A percentile compares a stretch with the other conserved stretches of the same genome.
Conservation (phyloP, 2,113 vertebrate species). For the Alaudala cheleensis region DNA sequence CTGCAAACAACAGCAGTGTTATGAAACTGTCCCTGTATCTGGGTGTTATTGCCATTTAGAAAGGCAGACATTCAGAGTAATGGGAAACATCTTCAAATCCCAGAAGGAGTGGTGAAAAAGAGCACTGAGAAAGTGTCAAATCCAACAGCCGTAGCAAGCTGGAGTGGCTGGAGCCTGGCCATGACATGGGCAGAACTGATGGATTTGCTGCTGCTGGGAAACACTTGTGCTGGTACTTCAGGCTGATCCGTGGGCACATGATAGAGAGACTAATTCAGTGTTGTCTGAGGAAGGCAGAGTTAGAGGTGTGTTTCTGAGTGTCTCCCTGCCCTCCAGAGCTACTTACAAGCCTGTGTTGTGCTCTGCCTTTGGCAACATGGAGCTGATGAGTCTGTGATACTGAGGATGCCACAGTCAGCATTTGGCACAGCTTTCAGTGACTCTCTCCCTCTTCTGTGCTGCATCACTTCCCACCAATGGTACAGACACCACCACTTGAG, state of each 20-base stretch:
- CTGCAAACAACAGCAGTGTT: neutral
- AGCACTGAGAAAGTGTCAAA: neutral
- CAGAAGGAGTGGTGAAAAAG: neutral
- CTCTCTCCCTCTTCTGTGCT: neutral
- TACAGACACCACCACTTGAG: neutral
- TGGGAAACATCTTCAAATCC: neutral
- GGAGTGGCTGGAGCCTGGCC: neutral
- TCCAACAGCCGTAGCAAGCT: neutral
- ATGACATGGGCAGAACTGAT: neutral
- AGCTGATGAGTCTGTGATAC: neutral
- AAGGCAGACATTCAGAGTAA: neutral
- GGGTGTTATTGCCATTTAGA: neutral
- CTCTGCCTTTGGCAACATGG: neutral
- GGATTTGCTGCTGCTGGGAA: slow-evolving; percentile 40
- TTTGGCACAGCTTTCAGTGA: neutral
- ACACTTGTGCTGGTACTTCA: neutral
- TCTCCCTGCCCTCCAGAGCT: neutral
- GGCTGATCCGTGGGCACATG: neutral
- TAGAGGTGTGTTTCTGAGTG: neutral
- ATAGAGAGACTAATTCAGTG: neutral
- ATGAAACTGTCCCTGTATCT: neutral
- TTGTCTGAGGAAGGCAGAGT: neutral
- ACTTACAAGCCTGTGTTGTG: accelerated
- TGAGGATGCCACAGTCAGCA: neutral
- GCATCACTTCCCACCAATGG: neutral